Conservation (phyloP, 2,113 vertebrate genomes). For the Asarcornis scutulata region DNA sequence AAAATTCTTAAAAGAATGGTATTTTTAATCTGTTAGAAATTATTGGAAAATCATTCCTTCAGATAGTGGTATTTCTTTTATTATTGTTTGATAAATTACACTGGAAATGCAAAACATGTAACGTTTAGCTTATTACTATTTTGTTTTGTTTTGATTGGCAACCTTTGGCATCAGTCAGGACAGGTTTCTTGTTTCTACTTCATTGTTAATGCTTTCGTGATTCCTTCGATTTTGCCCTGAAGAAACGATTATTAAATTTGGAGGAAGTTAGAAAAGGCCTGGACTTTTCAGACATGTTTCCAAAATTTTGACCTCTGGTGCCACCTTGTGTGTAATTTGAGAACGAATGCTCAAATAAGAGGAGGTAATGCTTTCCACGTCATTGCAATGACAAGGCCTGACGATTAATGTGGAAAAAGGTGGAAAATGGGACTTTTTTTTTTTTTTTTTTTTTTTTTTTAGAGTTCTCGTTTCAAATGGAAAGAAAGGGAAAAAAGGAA, state of each 20-base stretch:
- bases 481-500: background rate
- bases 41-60: background rate
- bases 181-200: background rate
- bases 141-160: background rate
- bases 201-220: background rate
- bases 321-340: background rate
- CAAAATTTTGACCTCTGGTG: background rate
- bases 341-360: rapidly evolving
- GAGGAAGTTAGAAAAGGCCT: rapidly evolving
- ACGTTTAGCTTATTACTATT: background rate
- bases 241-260: background rate
- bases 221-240: background rate
- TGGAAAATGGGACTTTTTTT: rapidly evolving
- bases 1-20: background rate
- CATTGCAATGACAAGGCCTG: background rate
- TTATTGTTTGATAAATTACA: background rate
- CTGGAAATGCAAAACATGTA: background rate
- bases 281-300: rapidly evolving
- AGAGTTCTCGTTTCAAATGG: background rate
- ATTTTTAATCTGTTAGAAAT: background rate
- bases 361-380: background rate
- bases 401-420: no score
- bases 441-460: background rate
- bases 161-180: rapidly evolving
- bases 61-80: background rate